A percentile compares a stretch with the other conserved stretches of the same genome.
These are phyloP conservation scores for Panagrolaimus sp. DNA, from an alignment of 1,140 invertebrate species.

Conservation along the genomic window DNA sequence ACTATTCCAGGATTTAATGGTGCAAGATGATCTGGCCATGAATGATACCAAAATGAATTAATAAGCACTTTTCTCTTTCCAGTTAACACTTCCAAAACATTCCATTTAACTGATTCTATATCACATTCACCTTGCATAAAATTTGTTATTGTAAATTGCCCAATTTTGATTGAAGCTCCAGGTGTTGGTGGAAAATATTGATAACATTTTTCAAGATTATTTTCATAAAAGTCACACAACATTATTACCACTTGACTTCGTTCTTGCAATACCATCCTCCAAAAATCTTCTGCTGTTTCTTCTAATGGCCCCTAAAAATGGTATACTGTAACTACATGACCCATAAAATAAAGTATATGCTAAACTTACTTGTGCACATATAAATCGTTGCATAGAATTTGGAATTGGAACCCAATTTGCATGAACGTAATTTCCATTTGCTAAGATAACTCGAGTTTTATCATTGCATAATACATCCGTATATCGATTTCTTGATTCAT, in stretches of 20 bases:
- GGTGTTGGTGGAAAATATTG: conserved; percentile 14
- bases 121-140: conserved; percentile 8
- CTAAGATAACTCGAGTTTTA: conserved; percentile 12
- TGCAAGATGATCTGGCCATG: conserved; percentile 7
- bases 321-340: no score
- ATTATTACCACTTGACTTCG: conserved; percentile 58
- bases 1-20: conserved; percentile 1
- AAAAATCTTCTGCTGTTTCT: conserved; percentile 59
- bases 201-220: conserved; percentile 37
- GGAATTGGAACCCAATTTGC: conserved; percentile 11
- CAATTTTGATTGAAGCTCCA: neutral
- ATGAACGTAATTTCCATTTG: conserved; percentile 9
- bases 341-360: no score
- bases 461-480: conserved; percentile 14
- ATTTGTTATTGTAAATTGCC: neutral
- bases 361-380: neutral
- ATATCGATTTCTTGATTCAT: conserved; percentile 9
- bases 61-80: conserved; percentile 5
- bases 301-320: conserved; percentile 58
- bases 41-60: neutral
- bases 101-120: conserved; percentile 6
- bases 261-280: conserved; percentile 61
- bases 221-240: conserved; percentile 58
- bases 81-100: neutral
- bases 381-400: conserved; percentile 1